Base-by-base conservation (phyloP, 92 coral and sea anemone species). In the Heliopora coerulea region DNA sequence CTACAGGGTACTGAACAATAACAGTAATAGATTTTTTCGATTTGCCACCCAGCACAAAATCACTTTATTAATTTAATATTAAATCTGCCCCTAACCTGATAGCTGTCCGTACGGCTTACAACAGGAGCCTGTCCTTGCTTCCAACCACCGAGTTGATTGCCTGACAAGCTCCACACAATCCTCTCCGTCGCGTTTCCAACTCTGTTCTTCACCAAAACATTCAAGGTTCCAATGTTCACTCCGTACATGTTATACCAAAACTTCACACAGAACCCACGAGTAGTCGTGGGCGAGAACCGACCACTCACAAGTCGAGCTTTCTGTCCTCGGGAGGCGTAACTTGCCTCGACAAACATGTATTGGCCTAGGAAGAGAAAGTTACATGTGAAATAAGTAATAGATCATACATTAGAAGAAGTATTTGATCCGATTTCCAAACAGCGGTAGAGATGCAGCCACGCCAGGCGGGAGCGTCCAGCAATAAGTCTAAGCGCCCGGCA, bases 181-280 rank as follows among this genome's bases (percentile, higher is more conserved):
- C 18, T 77, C 84, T 93, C 98, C 1, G 96, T 69, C 8, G 44
- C 17, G 52, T 90, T 93, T 0, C 98, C 98, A 19, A 96, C 86
- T 27, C 91, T 86, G 42, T 88, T 90, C 68, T 93, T 93, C 46
- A 93, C 82, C 27, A 89, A 20, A 13, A 93, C 95, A 68, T 90
- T 93, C 35, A 93, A 68, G 1, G 88, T 85, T 8, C 98, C 98
- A 40, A 93, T 87, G 59, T 88, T 64, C 4, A 81, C 83, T 0
- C 98, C 98, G 57, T 90, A 85, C 98, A 93, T 93, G 79, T 93
- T 96, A 46, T 90, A 93, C 98, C 98, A 93, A 79, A 93, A 93
- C 80, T 86, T 88, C 17, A 93, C 74, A 70, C 98, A 93, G 73
- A 78, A 74, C 13, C 98, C 98, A 33, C 76, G 84, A 32, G 64